Base-by-base conservation (phyloP, 2,113 vertebrate genomes). In the Pangasianodon hypophthalmus region DNA sequence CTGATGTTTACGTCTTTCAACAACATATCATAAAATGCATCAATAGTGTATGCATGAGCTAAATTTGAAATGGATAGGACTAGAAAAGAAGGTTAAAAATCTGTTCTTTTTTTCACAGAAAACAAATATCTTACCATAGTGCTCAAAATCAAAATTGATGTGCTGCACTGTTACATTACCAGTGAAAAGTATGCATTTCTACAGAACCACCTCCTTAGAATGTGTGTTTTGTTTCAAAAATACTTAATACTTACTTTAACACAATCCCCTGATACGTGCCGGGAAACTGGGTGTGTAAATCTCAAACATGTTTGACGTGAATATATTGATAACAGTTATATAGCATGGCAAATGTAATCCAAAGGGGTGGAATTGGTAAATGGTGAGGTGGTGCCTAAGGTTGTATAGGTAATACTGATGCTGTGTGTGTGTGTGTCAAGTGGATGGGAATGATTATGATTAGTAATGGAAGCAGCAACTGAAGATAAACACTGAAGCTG, bases 381-480 rank as follows among this genome's bases (percentile, higher is more conserved):
- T 46, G 19, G 19, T 75, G 32, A 16, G 6, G 67, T 0, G 24
- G 24, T 60, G 58, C 4, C 58, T 24, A 21, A 29, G 29, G n/a
- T 37, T 71, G 71, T 44, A 44, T 19, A 29, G 46, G 77, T 80
- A 19, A 54, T 14, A 50, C 46, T n/a, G 4, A 80, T 5, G 5
- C 77, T 50, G n/a, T 24, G 37, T 62, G 44, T 58, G 19, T 83
- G 81, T 56, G 81, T 83, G 52, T 11, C 1, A 50, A 24, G 29
- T 37, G 10, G 32, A 69, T 6, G 32, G 41, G n/a, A 90, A 84
- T 60, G 60, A n/a, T 54, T 24, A 82, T 82, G 86, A 41, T 54
- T 71, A 73, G 80, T 41, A 84, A 87, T 71, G 79, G 85, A 87
- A 86, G 84, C 60, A 83, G 60, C 69, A 83, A 83, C 79, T n/a